Conservation (phyloP, 2,113 vertebrate genomes). For the Ictalurus furcatus region DNA sequence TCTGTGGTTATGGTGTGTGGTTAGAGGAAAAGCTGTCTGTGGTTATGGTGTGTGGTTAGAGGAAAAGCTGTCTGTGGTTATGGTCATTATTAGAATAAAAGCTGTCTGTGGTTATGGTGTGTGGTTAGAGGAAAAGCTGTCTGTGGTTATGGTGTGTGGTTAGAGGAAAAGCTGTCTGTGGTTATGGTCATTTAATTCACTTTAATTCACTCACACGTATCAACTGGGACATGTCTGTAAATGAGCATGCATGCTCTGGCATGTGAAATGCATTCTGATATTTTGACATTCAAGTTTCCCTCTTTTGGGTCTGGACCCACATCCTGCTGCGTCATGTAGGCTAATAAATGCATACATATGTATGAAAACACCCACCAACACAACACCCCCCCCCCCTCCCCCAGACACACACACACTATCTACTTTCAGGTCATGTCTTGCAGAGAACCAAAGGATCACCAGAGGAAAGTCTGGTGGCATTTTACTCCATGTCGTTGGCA, state of each 20-base stretch:
- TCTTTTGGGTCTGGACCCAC: neutral
- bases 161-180: no score
- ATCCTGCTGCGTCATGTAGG: neutral
- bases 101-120: no score
- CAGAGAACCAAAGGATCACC: constrained; percentile 10
- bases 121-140: no score
- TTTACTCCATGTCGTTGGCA: constrained; percentile 32
- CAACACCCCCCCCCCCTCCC: constrained; percentile 12
- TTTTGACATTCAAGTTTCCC: neutral
- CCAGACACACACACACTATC: constrained; percentile 15
- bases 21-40: no score
- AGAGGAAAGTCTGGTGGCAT: constrained; percentile 38
- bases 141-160: no score
- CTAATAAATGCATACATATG: constrained; percentile 1
- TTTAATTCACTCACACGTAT: neutral
- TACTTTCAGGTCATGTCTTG: constrained; percentile 27
- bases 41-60: no score
- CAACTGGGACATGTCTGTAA: neutral
- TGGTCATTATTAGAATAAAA: no score
- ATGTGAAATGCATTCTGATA: neutral
- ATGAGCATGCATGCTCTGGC: neutral
- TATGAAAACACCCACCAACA: constrained; percentile 6
- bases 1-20: neutral
- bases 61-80: no score
- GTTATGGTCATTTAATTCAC: neutral